Evolutionary conservation across 2,113 vertebrate species (phyloP).

Genomic region (Eleginops maclovinus): DNA sequence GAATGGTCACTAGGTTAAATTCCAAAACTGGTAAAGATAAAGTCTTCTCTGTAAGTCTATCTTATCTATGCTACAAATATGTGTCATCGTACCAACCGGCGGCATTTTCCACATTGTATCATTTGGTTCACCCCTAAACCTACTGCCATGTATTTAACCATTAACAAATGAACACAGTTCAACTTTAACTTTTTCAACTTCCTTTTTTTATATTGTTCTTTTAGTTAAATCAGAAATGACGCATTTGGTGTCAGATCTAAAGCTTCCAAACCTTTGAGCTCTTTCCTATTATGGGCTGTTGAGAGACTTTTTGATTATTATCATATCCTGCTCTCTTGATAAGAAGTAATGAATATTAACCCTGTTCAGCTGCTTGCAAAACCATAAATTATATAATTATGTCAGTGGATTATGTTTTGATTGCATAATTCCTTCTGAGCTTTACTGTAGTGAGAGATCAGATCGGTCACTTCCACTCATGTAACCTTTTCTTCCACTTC

Average conservation of each 20-base stretch:
- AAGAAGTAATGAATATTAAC: not conserved
- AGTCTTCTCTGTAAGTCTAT: not conserved
- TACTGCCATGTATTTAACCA: not conserved
- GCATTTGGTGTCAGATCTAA: not conserved
- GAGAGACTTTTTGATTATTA: not conserved
- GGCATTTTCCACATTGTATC: not conserved
- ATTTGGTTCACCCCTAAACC: not conserved
- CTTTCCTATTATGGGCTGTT: not conserved
- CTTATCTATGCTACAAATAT: not conserved
- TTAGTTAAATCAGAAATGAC: not conserved
- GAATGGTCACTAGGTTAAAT: not conserved
- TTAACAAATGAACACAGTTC: not conserved
- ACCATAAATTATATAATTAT: not conserved
- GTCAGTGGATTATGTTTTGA: conserved; percentile 5
- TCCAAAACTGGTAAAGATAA: not conserved
- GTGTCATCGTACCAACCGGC: not conserved
- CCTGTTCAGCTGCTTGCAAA: not conserved
- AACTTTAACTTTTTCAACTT: not conserved
- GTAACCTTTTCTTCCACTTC: conserved; percentile 1
- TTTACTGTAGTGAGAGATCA: not conserved
- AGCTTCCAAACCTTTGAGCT: conserved; percentile 2
- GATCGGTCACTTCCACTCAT: not conserved
- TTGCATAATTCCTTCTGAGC: not conserved
- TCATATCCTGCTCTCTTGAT: not conserved
- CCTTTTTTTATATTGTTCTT: not conserved